Conservation (phyloP, 2,797 vertebrate genomes). For the Pseudochromis fuscus region DNA sequence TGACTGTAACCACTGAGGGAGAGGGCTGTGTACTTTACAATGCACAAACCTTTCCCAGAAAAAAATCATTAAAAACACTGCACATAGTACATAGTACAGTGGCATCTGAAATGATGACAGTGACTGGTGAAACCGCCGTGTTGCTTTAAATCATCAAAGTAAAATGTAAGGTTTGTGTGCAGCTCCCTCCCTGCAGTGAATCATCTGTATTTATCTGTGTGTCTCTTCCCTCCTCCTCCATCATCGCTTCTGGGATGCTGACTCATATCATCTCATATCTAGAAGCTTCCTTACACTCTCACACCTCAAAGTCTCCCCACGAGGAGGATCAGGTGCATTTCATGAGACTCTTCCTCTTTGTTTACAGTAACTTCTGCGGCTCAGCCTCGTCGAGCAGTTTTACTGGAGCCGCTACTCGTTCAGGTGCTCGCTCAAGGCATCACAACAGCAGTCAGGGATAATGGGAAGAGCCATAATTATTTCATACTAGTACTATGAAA, state of each 20-base stretch:
- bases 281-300: constrained; percentile 20
- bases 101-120: not conserved
- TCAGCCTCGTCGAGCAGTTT: constrained; percentile 7
- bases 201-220: constrained; percentile 44
- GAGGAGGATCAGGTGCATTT: constrained; percentile 26
- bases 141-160: constrained; percentile 1
- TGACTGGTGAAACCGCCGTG: not conserved
- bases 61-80: not conserved
- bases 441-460: not conserved
- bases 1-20: not conserved
- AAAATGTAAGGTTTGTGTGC: constrained; percentile 15
- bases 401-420: not conserved
- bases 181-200: constrained; percentile 56
- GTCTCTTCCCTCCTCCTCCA: constrained; percentile 23
- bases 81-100: not conserved
- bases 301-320: constrained; percentile 22
- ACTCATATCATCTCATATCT: constrained; percentile 48
- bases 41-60: not conserved
- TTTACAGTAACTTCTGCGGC: not conserved
- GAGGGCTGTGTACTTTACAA: too few species aligned
- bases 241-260: constrained; percentile 46
- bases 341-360: not conserved
- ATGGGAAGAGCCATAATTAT: not conserved
- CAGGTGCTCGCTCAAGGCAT: not conserved
- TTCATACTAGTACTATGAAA: not conserved